Conservation (phyloP, 2,113 vertebrate genomes). For the Odocoileus hemionus region DNA sequence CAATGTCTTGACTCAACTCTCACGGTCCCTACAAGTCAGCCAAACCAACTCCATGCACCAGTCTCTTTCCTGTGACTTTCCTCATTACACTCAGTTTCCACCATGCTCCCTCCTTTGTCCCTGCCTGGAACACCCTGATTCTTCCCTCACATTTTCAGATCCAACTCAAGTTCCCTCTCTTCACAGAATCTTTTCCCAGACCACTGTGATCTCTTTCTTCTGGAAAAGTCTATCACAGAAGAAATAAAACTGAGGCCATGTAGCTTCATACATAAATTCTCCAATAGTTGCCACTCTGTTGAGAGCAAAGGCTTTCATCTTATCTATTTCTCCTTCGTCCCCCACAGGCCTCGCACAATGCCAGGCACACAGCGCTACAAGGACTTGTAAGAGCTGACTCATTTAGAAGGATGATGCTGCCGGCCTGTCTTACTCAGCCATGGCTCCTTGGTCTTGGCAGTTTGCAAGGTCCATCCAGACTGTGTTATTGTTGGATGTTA, state of each 20-base stretch:
- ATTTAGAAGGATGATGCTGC: not conserved
- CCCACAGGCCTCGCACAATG: not conserved
- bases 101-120: not conserved
- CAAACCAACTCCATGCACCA: not conserved
- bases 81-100: rapidly evolving
- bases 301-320: not conserved
- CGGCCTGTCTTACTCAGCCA: not conserved
- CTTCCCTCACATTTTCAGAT: not conserved
- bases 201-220: not conserved
- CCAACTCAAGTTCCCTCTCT: not conserved
- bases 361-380: not conserved
- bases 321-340: not conserved
- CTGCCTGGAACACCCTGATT: not conserved
- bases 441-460: conserved; percentile 30
- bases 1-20: not conserved
- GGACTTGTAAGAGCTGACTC: not conserved
- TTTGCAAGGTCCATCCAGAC: conserved; percentile 37
- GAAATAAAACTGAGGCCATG: not conserved
- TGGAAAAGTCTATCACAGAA: not conserved
- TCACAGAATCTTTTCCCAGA: not conserved
- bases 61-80: not conserved
- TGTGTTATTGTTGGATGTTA: conserved; percentile 69
- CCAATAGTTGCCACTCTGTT: not conserved
- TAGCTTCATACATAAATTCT: not conserved
- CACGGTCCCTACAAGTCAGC: not conserved